phyloP scores from a whole-genome alignment of 2,797 vertebrate species.

The Carcharodon carcharias region DNA sequence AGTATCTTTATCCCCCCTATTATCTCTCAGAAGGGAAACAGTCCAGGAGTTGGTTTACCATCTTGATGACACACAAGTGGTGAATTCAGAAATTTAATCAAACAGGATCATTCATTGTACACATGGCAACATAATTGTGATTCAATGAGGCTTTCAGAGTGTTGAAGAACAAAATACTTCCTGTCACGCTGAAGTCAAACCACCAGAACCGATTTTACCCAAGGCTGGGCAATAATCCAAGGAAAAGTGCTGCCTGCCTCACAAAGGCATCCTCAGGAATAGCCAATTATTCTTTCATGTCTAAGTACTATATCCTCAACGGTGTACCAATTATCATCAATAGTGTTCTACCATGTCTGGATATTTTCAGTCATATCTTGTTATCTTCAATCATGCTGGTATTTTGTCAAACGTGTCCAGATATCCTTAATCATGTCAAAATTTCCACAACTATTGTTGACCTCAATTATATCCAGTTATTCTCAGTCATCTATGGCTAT shows the following conservation, averaged over 20 bases:
- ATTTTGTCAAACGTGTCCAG: neutral
- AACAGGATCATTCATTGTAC: neutral
- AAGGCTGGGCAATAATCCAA: neutral
- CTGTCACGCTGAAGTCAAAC: neutral
- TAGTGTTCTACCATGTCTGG: neutral
- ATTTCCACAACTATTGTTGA: neutral
- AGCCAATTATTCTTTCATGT: neutral
- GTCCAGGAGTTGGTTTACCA: neutral
- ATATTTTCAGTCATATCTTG: neutral
- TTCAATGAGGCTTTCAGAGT: neutral
- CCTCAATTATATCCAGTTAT: neutral
- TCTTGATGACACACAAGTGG: neutral
- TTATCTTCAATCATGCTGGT: neutral
- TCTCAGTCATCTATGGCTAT: neutral
- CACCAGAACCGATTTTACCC: neutral
- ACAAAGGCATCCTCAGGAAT: neutral
- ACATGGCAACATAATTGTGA: neutral
- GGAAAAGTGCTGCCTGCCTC: neutral
- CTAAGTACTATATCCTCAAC: neutral
- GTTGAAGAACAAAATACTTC: neutral
- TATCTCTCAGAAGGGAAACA: neutral
- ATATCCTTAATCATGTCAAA: neutral
- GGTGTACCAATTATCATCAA: neutral
- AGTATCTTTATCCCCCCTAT: neutral
- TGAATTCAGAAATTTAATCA: neutral